phyloP scores from a whole-genome alignment of 2,888 invertebrate genomes.

The Apodemia hepburni region DNA sequence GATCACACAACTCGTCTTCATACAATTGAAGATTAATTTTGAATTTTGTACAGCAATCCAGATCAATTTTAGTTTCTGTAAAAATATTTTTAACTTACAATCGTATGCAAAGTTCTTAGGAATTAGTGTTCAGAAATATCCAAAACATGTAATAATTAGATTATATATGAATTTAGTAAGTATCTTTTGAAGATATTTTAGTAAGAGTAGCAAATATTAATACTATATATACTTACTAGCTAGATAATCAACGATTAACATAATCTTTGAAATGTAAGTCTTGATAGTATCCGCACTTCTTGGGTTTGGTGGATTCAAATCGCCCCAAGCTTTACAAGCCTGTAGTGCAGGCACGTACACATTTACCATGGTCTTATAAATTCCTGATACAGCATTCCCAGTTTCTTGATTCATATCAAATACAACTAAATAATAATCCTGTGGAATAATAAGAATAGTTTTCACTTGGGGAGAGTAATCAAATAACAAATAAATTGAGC shows the following conservation, averaged over 20 bases:
- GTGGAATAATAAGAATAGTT: constrained; percentile 30
- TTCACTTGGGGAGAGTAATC: background rate
- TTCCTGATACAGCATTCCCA: constrained; percentile 67
- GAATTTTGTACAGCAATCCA: constrained; percentile 82
- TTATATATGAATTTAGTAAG: no score
- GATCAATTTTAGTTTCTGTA: constrained; percentile 82
- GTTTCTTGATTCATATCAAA: constrained; percentile 59
- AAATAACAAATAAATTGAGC: no score
- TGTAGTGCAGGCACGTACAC: constrained; percentile 57
- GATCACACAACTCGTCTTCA: constrained; percentile 77
- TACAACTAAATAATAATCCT: constrained; percentile 59
- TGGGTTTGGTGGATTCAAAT: constrained; percentile 69
- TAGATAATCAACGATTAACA: constrained; percentile 66
- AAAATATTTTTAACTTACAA: constrained; percentile 22
- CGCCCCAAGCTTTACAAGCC: constrained; percentile 62
- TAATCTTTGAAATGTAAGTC: constrained; percentile 60
- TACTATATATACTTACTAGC: constrained; percentile 44
- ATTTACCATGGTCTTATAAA: constrained; percentile 51
- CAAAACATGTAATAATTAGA: no score
- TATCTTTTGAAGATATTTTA: no score
- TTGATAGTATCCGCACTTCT: constrained; percentile 58
- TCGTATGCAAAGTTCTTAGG: no score
- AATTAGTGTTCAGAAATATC: no score
- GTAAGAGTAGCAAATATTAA: no score
- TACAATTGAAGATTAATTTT: constrained; percentile 79